Percentiles rank a stretch among this genome's conserved stretches.
Evolutionary conservation across 2,888 invertebrate species (phyloP).

Genomic region (Morinoia aosen): DNA sequence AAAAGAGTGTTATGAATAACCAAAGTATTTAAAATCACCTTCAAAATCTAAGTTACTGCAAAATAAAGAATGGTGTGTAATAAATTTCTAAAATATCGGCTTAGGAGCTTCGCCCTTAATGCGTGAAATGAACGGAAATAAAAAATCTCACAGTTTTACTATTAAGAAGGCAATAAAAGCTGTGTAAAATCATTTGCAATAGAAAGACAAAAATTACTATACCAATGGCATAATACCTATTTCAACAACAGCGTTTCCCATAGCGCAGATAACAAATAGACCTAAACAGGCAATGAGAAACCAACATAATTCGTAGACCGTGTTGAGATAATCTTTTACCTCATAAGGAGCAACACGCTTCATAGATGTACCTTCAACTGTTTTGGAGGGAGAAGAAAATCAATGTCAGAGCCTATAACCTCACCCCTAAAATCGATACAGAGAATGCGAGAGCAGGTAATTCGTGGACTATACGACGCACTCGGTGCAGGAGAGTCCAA

Average conservation of each 20-base stretch:
- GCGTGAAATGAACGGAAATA: too few relatives aligned
- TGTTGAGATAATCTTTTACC: neutral
- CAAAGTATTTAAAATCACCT: neutral
- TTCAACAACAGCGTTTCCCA: neutral
- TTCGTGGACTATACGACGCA: neutral
- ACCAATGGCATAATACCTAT: neutral
- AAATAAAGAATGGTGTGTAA: neutral
- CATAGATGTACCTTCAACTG: neutral
- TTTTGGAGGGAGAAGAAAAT: constrained; percentile 3
- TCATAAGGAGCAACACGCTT: neutral
- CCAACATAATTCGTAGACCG: neutral
- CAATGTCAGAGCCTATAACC: constrained; percentile 19
- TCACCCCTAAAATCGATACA: constrained; percentile 46
- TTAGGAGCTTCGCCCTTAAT: too few relatives aligned
- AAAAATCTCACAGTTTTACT: too few relatives aligned
- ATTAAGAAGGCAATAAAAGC: too few relatives aligned
- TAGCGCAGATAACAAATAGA: neutral
- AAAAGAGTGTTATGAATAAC: too few relatives aligned
- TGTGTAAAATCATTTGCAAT: too few relatives aligned
- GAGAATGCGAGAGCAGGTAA: constrained; percentile 39
- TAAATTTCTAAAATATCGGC: too few relatives aligned
- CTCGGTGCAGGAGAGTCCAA: neutral
- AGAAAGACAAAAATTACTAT: too few relatives aligned
- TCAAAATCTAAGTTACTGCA: neutral
- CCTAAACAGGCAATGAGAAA: neutral